Base-by-base conservation (phyloP, 2,888 invertebrate genomes). In the Tetragonisca angustula region DNA sequence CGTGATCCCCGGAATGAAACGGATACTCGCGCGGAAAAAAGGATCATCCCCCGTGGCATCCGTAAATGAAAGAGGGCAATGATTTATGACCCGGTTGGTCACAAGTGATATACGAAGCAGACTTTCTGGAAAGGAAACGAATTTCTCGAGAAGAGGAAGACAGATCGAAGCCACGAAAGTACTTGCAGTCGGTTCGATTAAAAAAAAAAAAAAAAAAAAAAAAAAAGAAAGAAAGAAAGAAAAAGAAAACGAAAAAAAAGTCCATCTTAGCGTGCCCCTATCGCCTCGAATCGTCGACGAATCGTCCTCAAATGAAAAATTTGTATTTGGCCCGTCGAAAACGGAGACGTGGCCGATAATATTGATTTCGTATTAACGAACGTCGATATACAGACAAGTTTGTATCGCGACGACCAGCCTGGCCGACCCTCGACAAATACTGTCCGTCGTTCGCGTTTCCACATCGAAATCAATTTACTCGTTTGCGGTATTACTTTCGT, bases 351-450 rank as follows among this genome's bases (percentile, higher is more conserved):
- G 27, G 59, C 68, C 61, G 81, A 75, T 81, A 87, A 88, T 87
- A 88, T 88, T 87, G 87, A 88, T 88, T 85, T 85, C 81, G 81
- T 84, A 88, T 87, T 88, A 86, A 85, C 88, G 79, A 83, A 83
- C 81, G 87, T 72, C 87, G 79, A 76, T 84, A 77, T 78, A 81
- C 76, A 59, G 76, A 84, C 32, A 21, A 17, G 49, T 74, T 83
- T 81, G 77, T 79, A 70, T 77, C 75, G 74, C 78, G 73, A 69
- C 86, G 75, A 64, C 68, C 79, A 76, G 61, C 77, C 67, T 76
- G 71, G 59, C 78, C 49, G 61, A 52, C 75, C 81, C 79, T 84
- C 88, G 82, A 88, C 87, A 79, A 88, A 88, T 89, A 86, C 89
- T 87, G 84, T 76, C 84, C 62, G 76, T 79, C 79, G 84, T 71